Percentiles rank a stretch among this genome's conserved stretches.
Evolutionary conservation across 2,113 vertebrate genomes (phyloP).

Genomic region (Amphilophus citrinellus): DNA sequence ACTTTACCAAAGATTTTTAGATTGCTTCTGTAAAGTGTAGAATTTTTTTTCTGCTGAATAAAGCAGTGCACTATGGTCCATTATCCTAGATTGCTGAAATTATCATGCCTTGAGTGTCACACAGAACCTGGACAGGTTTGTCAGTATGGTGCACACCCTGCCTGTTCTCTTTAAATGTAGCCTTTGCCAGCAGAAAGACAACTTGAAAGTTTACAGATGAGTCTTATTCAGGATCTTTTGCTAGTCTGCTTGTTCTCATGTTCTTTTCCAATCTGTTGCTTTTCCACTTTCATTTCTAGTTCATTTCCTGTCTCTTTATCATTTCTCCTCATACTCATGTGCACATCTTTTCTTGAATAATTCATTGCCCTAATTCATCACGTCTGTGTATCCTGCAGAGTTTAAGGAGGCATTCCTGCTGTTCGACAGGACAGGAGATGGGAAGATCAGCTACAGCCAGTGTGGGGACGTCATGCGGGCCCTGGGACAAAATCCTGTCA

Average conservation of each 20-base stretch:
- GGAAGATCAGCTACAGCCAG: conserved; percentile 91
- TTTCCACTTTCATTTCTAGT: not conserved
- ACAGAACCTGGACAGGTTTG: not conserved
- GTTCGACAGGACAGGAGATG: conserved; percentile 93
- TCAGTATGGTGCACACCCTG: not conserved
- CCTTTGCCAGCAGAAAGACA: not conserved
- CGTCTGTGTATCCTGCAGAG: conserved; percentile 78
- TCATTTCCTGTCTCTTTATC: not conserved
- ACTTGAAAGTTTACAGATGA: not conserved
- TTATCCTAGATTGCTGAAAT: not conserved
- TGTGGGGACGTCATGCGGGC: conserved; percentile 95
- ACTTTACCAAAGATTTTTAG: not conserved
- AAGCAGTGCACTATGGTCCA: not conserved
- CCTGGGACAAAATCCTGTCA: conserved; percentile 95
- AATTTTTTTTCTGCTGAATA: not conserved
- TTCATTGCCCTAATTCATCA: not conserved
- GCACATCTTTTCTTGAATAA: not conserved
- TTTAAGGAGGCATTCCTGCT: conserved; percentile 96
- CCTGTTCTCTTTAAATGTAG: not conserved
- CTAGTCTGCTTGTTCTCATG: conserved; percentile 10
- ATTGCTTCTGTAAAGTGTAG: not conserved
- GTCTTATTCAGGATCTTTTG: conserved; percentile 8
- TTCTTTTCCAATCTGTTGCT: conserved; percentile 1
- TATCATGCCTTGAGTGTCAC: not conserved
- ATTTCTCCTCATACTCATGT: not conserved